Conservation (phyloP, 2,888 invertebrate species). For the Noctua fimbriata region DNA sequence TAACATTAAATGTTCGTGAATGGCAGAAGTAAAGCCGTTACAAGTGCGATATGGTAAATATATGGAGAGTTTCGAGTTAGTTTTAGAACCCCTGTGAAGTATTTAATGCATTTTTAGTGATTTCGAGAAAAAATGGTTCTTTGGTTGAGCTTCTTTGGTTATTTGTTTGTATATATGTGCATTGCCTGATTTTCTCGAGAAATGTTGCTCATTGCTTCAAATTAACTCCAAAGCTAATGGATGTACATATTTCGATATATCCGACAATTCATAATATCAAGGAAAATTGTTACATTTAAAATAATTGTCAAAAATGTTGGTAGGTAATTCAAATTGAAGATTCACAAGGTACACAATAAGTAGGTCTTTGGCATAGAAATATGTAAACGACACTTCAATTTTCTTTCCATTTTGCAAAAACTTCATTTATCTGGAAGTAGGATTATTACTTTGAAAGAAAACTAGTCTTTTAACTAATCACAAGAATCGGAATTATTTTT, state of each 20-base stretch:
- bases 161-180: background rate
- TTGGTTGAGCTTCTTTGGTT: no score
- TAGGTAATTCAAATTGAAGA: no score
- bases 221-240: background rate
- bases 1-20: conserved; percentile 63
- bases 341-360: no score
- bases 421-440: background rate
- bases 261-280: background rate
- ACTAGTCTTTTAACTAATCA: background rate
- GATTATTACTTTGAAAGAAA: background rate
- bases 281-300: no score
- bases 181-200: background rate
- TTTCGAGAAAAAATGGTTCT: background rate
- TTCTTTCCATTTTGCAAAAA: background rate
- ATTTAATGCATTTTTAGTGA: background rate
- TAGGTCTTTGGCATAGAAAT: background rate
- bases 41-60: conserved; percentile 38
- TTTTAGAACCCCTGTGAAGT: background rate
- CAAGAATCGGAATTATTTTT: background rate
- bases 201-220: background rate
- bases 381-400: background rate
- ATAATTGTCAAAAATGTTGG: no score
- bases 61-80: conserved; percentile 24
- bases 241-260: background rate
- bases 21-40: conserved; percentile 40